Percentiles rank a stretch among this genome's conserved stretches.
Conservation (phyloP, 2,888 invertebrate genomes). For the Erynnis tages region DNA sequence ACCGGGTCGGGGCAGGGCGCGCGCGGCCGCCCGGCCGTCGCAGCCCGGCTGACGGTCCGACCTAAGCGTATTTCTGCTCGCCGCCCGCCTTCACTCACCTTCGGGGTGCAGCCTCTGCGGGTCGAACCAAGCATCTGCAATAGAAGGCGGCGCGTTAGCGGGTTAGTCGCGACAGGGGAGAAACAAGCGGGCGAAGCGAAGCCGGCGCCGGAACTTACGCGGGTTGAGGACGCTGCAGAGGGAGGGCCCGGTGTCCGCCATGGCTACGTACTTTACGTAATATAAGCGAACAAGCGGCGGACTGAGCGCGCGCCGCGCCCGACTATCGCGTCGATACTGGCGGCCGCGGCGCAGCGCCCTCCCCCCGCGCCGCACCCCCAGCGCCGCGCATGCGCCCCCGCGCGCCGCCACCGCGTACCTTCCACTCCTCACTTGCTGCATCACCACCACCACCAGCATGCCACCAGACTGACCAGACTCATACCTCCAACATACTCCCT, state of each 20-base stretch:
- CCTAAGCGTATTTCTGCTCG: constrained; percentile 45
- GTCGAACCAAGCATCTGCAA: constrained; percentile 97
- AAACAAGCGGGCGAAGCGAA: constrained; percentile 55
- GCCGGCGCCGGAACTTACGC: constrained; percentile 58
- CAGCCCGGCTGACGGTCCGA: constrained; percentile 27
- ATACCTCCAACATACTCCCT: too few relatives aligned
- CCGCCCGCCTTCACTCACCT: constrained; percentile 85
- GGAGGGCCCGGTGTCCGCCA: constrained; percentile 74
- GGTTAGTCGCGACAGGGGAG: constrained; percentile 75
- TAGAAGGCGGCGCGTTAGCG: constrained; percentile 81
- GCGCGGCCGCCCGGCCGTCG: constrained; percentile 4
- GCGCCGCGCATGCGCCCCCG: constrained; percentile 42
- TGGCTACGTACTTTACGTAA: constrained; percentile 74
- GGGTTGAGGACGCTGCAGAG: constrained; percentile 76
- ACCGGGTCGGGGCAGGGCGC: constrained; percentile 35
- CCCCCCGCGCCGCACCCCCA: constrained; percentile 37
- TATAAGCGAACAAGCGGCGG: constrained; percentile 59
- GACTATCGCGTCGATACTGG: constrained; percentile 81
- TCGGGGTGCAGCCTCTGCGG: constrained; percentile 94
- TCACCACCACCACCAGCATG: constrained; percentile 28
- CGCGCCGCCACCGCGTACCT: constrained; percentile 37
- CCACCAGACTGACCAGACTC: too few relatives aligned
- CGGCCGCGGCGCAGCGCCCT: constrained; percentile 58
- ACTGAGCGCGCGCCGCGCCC: constrained; percentile 74
- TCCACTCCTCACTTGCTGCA: constrained; percentile 35